Evolutionary conservation across 2,888 invertebrate genomes (phyloP).

Genomic region (Chymomyza caudatula): DNA sequence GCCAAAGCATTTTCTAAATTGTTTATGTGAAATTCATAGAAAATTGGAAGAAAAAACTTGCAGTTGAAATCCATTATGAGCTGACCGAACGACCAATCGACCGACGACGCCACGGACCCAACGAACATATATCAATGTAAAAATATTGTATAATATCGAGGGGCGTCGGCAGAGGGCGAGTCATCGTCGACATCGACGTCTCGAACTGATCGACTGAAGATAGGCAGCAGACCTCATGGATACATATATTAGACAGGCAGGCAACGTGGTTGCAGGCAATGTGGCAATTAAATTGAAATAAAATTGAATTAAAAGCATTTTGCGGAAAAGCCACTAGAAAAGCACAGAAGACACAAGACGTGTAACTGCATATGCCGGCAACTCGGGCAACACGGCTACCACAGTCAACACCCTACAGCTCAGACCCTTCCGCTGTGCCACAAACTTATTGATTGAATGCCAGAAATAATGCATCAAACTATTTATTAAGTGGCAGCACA

Average conservation of each 20-base stretch:
- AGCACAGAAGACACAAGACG: conserved; percentile 18
- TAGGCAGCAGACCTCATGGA: conserved; percentile 41
- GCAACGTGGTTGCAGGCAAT: conserved; percentile 43
- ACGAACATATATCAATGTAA: conserved; percentile 45
- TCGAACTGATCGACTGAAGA: conserved; percentile 59
- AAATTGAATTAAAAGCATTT: conserved; percentile 73
- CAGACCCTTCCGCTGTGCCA: conserved; percentile 32
- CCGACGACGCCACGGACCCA: neutral
- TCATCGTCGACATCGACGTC: conserved; percentile 26
- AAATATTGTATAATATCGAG: conserved; percentile 63
- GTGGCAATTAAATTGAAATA: conserved; percentile 69
- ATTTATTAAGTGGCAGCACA: conserved; percentile 60
- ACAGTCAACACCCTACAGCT: neutral
- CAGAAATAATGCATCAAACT: conserved; percentile 61
- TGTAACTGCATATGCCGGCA: neutral
- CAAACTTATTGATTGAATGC: conserved; percentile 64
- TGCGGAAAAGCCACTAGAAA: conserved; percentile 62
- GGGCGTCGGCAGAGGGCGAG: conserved; percentile 12
- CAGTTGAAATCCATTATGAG: conserved; percentile 54
- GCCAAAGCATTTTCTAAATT: conserved; percentile 52
- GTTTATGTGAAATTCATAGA: conserved; percentile 62
- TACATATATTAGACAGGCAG: neutral
- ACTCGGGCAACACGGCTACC: neutral
- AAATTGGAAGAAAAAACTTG: conserved; percentile 22
- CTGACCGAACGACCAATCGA: conserved; percentile 7